Evolutionary conservation across 2,888 invertebrate species (phyloP).

Genomic region (Xestia ashworthii): DNA sequence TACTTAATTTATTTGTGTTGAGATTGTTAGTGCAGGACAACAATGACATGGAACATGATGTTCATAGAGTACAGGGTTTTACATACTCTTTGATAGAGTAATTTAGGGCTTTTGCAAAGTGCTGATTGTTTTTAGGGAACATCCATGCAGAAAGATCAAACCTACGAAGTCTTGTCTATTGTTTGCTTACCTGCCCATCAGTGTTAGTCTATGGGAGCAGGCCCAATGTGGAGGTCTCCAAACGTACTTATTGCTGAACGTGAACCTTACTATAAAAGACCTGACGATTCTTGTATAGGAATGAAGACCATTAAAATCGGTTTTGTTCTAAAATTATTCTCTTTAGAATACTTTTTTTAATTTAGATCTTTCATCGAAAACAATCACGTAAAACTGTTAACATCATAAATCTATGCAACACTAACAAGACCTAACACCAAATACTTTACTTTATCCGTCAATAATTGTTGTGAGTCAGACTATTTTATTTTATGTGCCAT

Average conservation of each 20-base stretch:
- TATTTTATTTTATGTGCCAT: conserved; percentile 86
- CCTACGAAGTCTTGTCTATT: background rate
- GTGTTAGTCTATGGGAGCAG: background rate
- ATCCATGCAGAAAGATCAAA: background rate
- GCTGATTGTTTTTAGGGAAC: background rate
- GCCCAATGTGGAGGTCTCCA: background rate
- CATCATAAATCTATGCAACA: conserved; percentile 26
- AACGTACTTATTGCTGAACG: background rate
- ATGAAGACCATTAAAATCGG: background rate
- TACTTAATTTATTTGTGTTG: conserved; percentile 61
- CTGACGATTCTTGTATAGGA: background rate
- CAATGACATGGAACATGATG: conserved; percentile 51
- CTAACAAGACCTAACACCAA: conserved; percentile 57
- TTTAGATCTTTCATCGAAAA: background rate
- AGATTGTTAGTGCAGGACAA: conserved; percentile 53
- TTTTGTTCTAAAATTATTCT: background rate
- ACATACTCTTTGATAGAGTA: too few species aligned
- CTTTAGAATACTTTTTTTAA: background rate
- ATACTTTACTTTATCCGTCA: conserved; percentile 71
- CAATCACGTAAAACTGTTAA: background rate
- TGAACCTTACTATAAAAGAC: background rate
- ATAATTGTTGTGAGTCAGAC: conserved; percentile 81
- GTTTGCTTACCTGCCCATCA: background rate
- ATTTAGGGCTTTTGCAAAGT: conserved; percentile 7
- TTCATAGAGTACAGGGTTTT: too few species aligned